Base-by-base conservation (phyloP, 2,888 invertebrate species). In the Meiosimyza platycephala region DNA sequence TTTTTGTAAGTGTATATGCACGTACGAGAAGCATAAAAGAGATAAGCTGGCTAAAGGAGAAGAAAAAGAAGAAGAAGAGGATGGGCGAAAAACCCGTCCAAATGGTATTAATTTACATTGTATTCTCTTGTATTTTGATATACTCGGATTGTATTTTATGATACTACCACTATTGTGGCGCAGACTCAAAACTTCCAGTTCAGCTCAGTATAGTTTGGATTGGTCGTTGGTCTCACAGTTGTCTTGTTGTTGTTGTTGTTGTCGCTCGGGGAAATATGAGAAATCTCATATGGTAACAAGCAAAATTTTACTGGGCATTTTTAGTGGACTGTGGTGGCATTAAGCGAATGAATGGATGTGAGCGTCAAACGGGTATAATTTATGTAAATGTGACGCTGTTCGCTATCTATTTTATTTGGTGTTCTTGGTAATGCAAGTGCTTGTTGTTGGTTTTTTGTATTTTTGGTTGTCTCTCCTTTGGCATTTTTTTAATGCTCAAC, bases 341-440 rank as follows among this genome's bases (percentile, higher is more conserved):
- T n/a, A 57, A 72, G 28, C 28, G 33, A 48, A 68, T 48, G 55
- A 51, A 18, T 54, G 33, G 40, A n/a, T 54, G 57, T 18, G 50
- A 47, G 55, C 75, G 74, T 76, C 80, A 82, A 76, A 78, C 78
- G 77, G 77, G 76, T 78, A 81, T 84, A 85, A 85, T 85, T 84
- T 84, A 85, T 85, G 84, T 81, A 83, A 84, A 83, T 84, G 75
- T 75, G 64, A 78, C 79, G 54, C 54, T 54, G 22, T 16, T 6
- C 66, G 47, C 64, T 63, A 73, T 74, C 74, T 62, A 59, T 66
- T 33, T 55, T 28, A 55, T 60, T 62, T 22, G 11, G 64, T 50
- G 65, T 66, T 57, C 59, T 64, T 64, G 33, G 52, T 50, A 12
- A 22, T n/a, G 62, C 33, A 40, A 54, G 55, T 18, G 55, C 13